Evolutionary conservation across 2,113 vertebrate genomes (phyloP).

Genomic region (Craseonycteris thonglongyai): DNA sequence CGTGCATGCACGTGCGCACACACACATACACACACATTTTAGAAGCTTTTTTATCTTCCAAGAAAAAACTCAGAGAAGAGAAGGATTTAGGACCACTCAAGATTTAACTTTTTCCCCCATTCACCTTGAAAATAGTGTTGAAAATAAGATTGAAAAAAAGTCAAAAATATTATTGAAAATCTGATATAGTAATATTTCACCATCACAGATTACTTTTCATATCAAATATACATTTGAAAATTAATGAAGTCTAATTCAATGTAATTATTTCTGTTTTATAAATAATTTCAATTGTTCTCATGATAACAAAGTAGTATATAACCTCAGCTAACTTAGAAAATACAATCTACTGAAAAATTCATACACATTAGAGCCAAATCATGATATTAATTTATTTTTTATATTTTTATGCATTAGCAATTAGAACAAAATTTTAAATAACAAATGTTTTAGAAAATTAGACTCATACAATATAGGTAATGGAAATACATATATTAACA

Average conservation of each 20-base stretch:
- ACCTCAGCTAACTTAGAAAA: conserved; percentile 3
- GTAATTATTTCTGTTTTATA: not conserved
- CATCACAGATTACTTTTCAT: not conserved
- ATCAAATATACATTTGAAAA: not conserved
- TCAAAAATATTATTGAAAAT: not conserved
- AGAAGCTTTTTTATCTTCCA: not conserved
- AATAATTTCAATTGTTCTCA: not conserved
- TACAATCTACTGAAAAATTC: not conserved
- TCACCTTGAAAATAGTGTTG: not conserved
- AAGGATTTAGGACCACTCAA: not conserved
- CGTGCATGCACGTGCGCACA: not conserved
- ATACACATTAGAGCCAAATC: not conserved
- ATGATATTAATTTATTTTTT: not conserved
- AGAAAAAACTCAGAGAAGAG: not conserved
- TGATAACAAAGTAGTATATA: not conserved
- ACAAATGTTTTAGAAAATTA: not conserved
- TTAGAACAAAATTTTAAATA: conserved; percentile 14
- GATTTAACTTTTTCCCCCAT: not conserved
- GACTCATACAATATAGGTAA: not conserved
- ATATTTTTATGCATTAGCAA: not conserved
- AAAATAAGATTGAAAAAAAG: not conserved
- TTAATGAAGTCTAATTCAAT: not conserved
- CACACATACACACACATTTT: not conserved
- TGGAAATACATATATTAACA: not conserved
- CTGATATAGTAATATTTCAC: not conserved